These are phyloP conservation scores for human (Homo sapiens) DNA, from an alignment of 2,113 vertebrate species.

Conservation along the genomic window DNA sequence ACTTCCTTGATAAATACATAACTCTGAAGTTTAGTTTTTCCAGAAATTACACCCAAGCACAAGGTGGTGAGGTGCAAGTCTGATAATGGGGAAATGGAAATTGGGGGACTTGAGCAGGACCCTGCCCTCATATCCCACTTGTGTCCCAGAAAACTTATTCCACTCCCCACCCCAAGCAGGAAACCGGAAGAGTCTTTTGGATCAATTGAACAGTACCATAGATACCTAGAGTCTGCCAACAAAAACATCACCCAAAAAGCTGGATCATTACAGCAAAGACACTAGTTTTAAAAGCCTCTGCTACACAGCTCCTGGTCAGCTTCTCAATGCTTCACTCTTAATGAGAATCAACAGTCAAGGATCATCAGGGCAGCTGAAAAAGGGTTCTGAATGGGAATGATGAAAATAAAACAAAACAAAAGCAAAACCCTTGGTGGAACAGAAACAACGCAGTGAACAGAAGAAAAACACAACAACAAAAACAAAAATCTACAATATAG, in stretches of 20 bases:
- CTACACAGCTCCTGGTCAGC: neutral
- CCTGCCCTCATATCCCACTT: neutral
- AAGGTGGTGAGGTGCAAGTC: neutral
- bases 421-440: neutral
- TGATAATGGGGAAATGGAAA: neutral
- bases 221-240: neutral
- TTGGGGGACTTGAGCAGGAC: neutral
- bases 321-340: neutral
- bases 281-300: neutral
- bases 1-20: constrained; percentile 80
- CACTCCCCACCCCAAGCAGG: neutral
- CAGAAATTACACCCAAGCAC: neutral
- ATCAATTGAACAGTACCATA: neutral
- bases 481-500: neutral
- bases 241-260: neutral
- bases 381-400: neutral
- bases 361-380: neutral
- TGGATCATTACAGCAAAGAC: neutral
- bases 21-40: constrained; percentile 71
- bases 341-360: neutral
- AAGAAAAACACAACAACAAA: neutral
- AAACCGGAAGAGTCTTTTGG: neutral
- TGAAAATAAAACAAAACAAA: neutral
- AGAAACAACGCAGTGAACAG: neutral
- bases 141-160: neutral